Evolutionary conservation across 1,140 invertebrate genomes (phyloP), one percentile per base, ranked within the genome.

Genomic region (Brachionus calyciflorus): DNA sequence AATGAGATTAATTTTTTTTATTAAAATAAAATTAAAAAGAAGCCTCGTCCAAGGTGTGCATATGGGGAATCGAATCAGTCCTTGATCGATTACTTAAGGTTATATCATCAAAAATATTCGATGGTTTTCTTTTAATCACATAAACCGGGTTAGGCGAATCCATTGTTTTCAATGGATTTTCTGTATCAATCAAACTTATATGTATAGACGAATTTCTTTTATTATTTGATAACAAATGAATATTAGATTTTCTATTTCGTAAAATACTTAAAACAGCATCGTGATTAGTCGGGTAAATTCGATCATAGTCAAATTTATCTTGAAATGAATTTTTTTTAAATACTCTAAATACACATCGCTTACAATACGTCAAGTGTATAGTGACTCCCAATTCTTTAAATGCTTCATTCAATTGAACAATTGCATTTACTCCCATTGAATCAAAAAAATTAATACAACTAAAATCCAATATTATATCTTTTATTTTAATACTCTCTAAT

Each of bases 381-480:
- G 44, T 46, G 14, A 46, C 44, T 3, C 44, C 44, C 3, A 46
- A 7, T 14, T 46, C 44, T 46, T 46, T 46, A 46, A 46, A 46
- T 3, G 44, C 5, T 5, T 46, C 44, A 46, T 46, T 46, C 14
- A 46, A 14, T 14, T 46, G n/a, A 46, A 46, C 9, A 46, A 14
- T 46, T 14, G 44, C 44, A 46, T 46, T 46, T 7, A 46, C 44
- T 14, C 44, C 44, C 44, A 46, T 46, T 14, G 44, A 46, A 14
- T 46, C 60, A 21, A 65, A 14, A 46, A 37, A 65, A 46, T 65
- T 65, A 10, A 65, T 24, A 37, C 28, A 33, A 46, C 60, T 65
- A 65, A 33, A 65, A 21, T 65, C 60, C 21, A 65, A 65, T 37
- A 65, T 65, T 9, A 65, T 12, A 21, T 65, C 28, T 46, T 65